Evolutionary conservation across 2,888 invertebrate genomes (phyloP).

Genomic region (Phorcus lineatus): DNA sequence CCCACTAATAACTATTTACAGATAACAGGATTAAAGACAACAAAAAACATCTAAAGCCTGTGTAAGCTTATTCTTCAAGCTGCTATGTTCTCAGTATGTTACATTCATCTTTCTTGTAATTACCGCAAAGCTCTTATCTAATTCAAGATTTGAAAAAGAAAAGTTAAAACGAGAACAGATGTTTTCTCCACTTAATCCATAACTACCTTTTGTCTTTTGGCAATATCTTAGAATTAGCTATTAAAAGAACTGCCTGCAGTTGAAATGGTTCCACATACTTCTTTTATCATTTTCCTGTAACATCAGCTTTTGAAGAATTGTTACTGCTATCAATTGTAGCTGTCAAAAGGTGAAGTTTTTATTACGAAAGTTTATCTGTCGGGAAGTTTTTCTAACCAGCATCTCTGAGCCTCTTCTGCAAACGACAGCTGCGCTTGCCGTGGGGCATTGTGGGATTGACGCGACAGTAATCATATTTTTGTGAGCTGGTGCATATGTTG

Average conservation of each 20-base stretch:
- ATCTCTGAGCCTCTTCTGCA: neutral
- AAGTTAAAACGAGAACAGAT: constrained; percentile 8
- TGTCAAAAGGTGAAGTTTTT: constrained; percentile 14
- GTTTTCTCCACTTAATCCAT: neutral
- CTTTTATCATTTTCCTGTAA: neutral
- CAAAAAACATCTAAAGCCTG: too few species aligned
- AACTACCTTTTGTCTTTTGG: neutral
- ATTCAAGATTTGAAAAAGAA: neutral
- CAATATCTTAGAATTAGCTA: neutral
- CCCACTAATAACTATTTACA: too few species aligned
- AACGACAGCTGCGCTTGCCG: neutral
- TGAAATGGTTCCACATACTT: neutral
- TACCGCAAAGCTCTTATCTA: neutral
- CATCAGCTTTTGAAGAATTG: constrained; percentile 7
- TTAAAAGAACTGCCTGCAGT: neutral
- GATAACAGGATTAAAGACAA: too few species aligned
- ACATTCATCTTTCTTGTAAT: neutral
- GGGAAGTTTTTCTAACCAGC: neutral
- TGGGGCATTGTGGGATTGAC: constrained; percentile 19
- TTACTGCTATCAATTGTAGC: constrained; percentile 16
- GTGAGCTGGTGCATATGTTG: constrained; percentile 15
- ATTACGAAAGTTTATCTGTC: constrained; percentile 2
- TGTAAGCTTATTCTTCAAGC: too few species aligned
- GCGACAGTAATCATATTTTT: constrained; percentile 20
- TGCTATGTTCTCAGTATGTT: too few species aligned